Conservation (phyloP, 2,113 vertebrate genomes). For the Antigone vipio region DNA sequence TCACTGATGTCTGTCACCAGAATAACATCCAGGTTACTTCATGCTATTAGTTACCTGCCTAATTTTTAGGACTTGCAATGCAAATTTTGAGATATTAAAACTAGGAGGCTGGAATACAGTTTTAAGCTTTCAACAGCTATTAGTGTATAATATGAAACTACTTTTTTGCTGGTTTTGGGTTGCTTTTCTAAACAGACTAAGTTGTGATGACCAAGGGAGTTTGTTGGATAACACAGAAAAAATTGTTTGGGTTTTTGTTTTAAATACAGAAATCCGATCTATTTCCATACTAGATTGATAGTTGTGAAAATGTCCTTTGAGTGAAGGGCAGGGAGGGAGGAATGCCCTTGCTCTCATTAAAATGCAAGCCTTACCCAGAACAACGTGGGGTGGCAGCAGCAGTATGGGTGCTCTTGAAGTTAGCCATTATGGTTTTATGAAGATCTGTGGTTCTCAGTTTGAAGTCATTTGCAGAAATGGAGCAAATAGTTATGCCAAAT, state of each 20-base stretch:
- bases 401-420: background rate
- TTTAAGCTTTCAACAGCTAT: background rate
- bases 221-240: background rate
- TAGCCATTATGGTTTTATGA: background rate
- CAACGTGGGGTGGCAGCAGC: fast-evolving
- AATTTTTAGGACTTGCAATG: background rate
- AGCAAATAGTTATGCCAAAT: background rate
- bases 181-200: background rate
- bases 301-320: background rate
- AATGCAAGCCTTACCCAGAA: background rate
- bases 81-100: background rate
- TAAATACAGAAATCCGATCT: background rate
- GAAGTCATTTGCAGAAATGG: background rate
- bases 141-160: background rate
- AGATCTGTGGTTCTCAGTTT: background rate
- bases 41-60: background rate
- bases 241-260: background rate
- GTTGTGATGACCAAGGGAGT: background rate
- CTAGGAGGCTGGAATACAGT: background rate
- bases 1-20: background rate
- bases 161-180: background rate
- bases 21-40: background rate
- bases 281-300: background rate
- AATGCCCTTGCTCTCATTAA: background rate
- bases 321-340: background rate